These are phyloP conservation scores for Drosophila mauritiana DNA, from an alignment of 1,140 invertebrate species.

Conservation along the genomic window DNA sequence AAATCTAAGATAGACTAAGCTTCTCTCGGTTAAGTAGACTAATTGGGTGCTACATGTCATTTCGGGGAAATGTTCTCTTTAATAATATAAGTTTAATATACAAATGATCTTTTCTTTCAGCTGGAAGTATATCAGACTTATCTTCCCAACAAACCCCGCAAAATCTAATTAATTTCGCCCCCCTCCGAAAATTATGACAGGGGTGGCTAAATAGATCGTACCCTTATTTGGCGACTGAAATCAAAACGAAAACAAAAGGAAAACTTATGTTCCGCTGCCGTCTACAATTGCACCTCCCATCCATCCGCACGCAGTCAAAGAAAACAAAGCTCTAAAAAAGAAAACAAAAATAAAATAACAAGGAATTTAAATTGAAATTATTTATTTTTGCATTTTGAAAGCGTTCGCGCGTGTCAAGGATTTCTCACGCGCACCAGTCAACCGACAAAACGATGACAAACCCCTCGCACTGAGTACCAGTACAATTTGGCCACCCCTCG, in stretches of 20 bases:
- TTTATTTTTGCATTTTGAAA: constrained; percentile 83
- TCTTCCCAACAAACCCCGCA: too few species aligned
- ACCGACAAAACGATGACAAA: constrained; percentile 34
- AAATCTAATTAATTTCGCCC: constrained; percentile 44
- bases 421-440: constrained; percentile 66
- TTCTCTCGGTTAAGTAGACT: background rate
- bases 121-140: background rate
- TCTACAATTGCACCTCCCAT: constrained; percentile 49
- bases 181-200: constrained; percentile 19
- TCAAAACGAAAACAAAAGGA: constrained; percentile 58
- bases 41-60: too few species aligned
- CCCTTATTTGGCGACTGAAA: constrained; percentile 21
- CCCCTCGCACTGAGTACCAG: constrained; percentile 16
- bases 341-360: constrained; percentile 61
- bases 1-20: constrained; percentile 73
- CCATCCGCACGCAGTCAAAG: constrained; percentile 5
- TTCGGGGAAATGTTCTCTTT: too few species aligned
- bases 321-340: constrained; percentile 29
- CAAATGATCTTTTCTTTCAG: background rate
- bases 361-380: constrained; percentile 83
- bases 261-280: constrained; percentile 71
- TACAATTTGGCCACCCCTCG: constrained; percentile 21
- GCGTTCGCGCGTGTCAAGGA: constrained; percentile 79
- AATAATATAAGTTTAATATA: background rate
- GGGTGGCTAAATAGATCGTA: background rate